Evolutionary conservation across 2,888 invertebrate species (phyloP), one percentile per base, ranked within the genome.

Genomic region (Nemotelus nigrinus): DNA sequence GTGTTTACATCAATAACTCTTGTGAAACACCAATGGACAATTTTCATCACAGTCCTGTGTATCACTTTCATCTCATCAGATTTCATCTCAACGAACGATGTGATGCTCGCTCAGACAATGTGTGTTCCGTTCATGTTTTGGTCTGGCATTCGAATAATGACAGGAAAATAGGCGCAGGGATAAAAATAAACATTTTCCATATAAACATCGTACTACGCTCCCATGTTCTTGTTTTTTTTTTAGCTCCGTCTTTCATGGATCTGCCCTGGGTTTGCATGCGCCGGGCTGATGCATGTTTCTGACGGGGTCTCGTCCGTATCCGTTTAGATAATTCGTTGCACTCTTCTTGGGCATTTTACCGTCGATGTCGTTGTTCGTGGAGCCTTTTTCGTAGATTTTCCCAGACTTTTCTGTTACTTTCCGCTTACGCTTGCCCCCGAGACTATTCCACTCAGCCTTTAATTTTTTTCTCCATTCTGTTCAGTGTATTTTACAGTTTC

Each of bases 111-210:
- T 6, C 53, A 53, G 53, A 53, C 53, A 53, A 10, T 5, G 25
- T 25, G 25, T 25, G 25, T 25, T 25, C 25, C 25, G 63, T n/a
- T 63, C 41, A 7, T 41, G 50, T 67, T 70, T 53, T 53, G 47
- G 10, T 70, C 50, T 53, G 39, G 58, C 45, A 44, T 41, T 25
- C n/a, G 45, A 4, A 10, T n/a, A 45, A 8, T 41, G 57, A 68
- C 72, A 74, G 78, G 67, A 78, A 78, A 78, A 60, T 74, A 67
- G 58, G 57, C 44, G 67, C 74, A 74, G 78, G 74, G 74, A 67
- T 78, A 74, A 78, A 78, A 78, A 78, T 74, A 78, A 70, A 70
- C 74, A 67, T 78, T 78, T 78, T 74, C 74, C 70, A 70, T 70
- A 47, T 3, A 70, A 44, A 7, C 53, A 70, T 70, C 41, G 67